A percentile compares a stretch with the other conserved stretches of the same genome.
These are phyloP conservation scores for Acleris holmiana DNA, from an alignment of 2,888 invertebrate genomes.

Conservation along the genomic window DNA sequence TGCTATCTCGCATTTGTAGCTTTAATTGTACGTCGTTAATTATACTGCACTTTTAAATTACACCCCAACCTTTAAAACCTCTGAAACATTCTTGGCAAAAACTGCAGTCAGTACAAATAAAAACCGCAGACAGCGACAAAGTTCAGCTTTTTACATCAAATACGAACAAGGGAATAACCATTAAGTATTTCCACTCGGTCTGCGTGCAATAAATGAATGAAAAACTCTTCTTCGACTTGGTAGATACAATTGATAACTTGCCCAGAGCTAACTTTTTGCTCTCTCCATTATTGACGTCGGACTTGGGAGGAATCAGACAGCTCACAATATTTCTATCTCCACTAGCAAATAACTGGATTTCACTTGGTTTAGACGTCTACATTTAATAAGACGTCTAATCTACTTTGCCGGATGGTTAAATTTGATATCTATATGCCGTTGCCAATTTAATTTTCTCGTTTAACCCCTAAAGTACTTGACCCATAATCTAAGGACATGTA, in stretches of 20 bases:
- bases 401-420: not conserved
- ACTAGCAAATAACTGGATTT: constrained; percentile 43
- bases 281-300: constrained; percentile 69
- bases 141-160: constrained; percentile 67
- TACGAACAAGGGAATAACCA: constrained; percentile 69
- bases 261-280: constrained; percentile 72
- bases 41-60: constrained; percentile 41
- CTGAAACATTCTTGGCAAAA: constrained; percentile 56
- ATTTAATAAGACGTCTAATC: constrained; percentile 8
- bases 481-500: no score
- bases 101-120: constrained; percentile 62
- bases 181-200: constrained; percentile 70
- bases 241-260: constrained; percentile 78
- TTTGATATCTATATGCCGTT: no score
- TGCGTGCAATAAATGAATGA: constrained; percentile 75
- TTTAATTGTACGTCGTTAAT: constrained; percentile 8
- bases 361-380: constrained; percentile 19
- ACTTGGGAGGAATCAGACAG: constrained; percentile 55
- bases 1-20: constrained; percentile 4
- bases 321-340: constrained; percentile 55
- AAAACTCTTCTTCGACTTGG: constrained; percentile 66
- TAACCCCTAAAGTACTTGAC: no score
- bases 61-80: constrained; percentile 54
- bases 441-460: no score
- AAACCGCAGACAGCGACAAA: constrained; percentile 61